Evolutionary conservation across 2,797 vertebrate genomes (phyloP).

Genomic region (Anableps anableps): DNA sequence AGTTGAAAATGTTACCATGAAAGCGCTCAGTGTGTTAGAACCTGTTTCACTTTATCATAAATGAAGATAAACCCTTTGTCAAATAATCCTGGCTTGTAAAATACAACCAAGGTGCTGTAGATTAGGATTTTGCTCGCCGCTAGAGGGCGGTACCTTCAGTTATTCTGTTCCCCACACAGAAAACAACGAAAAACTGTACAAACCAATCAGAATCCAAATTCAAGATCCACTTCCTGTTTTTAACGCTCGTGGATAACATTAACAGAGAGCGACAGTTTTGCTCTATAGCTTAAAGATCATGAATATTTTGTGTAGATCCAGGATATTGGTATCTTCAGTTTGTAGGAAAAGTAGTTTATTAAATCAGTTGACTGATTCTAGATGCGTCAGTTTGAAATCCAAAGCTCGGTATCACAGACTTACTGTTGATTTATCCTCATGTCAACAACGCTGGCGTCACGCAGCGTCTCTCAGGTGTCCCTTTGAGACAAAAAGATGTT

Average conservation of each 20-base stretch:
- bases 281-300: conserved; percentile 21
- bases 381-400: background rate
- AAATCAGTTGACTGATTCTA: background rate
- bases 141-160: background rate
- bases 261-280: background rate
- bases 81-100: background rate
- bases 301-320: conserved; percentile 38
- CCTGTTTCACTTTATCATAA: background rate
- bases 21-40: background rate
- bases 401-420: conserved; percentile 2
- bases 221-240: conserved; percentile 52
- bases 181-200: conserved; percentile 53
- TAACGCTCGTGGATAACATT: conserved; percentile 5
- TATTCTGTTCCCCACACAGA: fast-evolving
- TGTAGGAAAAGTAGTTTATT: conserved; percentile 20
- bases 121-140: background rate
- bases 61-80: background rate
- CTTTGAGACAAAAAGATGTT: conserved; percentile 27
- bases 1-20: background rate
- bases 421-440: conserved; percentile 3
- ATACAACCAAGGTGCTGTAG: background rate
- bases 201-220: conserved; percentile 61
- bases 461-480: background rate
- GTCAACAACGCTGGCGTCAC: conserved; percentile 8
- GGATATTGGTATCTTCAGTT: conserved; percentile 15